Percentiles rank a stretch among this genome's conserved stretches.
Evolutionary conservation across 2,797 vertebrate genomes (phyloP).

Genomic region (Pseudopleuronectes americanus): DNA sequence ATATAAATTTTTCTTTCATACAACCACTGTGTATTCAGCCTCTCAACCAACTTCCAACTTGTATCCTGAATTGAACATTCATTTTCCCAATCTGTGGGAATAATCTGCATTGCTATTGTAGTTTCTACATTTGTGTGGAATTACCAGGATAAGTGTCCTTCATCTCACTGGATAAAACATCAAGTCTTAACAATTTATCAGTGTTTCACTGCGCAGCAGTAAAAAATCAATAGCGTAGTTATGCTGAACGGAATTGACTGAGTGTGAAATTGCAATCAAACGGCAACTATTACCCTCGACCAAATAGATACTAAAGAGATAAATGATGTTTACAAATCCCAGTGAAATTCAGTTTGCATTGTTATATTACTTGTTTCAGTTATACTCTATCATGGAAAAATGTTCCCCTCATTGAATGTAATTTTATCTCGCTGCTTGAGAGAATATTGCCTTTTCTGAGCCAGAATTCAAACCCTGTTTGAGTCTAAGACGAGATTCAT

Average conservation of each 20-base stretch:
- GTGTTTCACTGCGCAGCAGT: slow-evolving; percentile 57
- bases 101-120: background rate
- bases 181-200: slow-evolving; percentile 65
- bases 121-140: slow-evolving; percentile 14
- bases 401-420: slow-evolving; percentile 44
- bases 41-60: slow-evolving; percentile 4
- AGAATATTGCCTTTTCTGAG: slow-evolving; percentile 34
- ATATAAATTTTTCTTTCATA: slow-evolving; percentile 1
- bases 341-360: slow-evolving; percentile 63
- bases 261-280: slow-evolving; percentile 82
- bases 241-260: slow-evolving; percentile 75
- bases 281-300: slow-evolving; percentile 69
- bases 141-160: slow-evolving; percentile 30
- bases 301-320: slow-evolving; percentile 71
- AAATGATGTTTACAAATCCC: slow-evolving; percentile 75
- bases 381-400: slow-evolving; percentile 39
- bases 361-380: slow-evolving; percentile 58
- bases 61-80: background rate
- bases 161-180: slow-evolving; percentile 43
- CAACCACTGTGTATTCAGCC: background rate
- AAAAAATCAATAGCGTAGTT: slow-evolving; percentile 77
- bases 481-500: slow-evolving; percentile 12
- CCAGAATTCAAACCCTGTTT: slow-evolving; percentile 25
- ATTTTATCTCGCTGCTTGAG: slow-evolving; percentile 42
- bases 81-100: background rate